Conservation (phyloP, 1,140 invertebrate species). For the Drosophila pandora region DNA sequence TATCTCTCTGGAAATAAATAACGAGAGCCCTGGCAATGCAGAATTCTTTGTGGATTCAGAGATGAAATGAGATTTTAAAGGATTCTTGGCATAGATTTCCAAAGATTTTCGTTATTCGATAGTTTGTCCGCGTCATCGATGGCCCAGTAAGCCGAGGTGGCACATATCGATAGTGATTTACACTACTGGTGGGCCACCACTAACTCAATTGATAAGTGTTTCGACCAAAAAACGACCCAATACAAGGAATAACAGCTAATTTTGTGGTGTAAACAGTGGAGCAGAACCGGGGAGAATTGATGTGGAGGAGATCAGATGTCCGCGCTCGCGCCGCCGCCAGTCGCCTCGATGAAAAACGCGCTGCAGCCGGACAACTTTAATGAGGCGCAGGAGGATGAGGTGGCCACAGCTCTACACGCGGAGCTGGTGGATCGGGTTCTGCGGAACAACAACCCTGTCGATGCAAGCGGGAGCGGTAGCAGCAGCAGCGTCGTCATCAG, state of each 20-base stretch:
- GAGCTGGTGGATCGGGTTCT: constrained; percentile 25
- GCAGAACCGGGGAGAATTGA: constrained; percentile 1
- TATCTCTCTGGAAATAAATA: neutral
- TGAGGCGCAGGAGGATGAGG: constrained; percentile 14
- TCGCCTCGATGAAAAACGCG: constrained; percentile 35
- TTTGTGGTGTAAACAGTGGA: constrained; percentile 6
- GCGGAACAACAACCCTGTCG: constrained; percentile 21
- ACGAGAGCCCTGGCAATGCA: neutral
- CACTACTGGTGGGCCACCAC: constrained; percentile 4
- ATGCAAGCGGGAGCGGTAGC: neutral
- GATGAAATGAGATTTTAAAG: neutral
- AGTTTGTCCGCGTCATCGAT: neutral
- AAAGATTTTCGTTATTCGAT: neutral
- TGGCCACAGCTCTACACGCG: constrained; percentile 27
- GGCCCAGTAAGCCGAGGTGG: neutral
- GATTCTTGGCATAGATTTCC: neutral
- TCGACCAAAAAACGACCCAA: constrained; percentile 19
- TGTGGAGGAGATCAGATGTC: constrained; percentile 26
- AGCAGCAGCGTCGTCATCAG: neutral
- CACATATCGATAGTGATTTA: neutral
- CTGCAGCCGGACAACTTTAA: constrained; percentile 32
- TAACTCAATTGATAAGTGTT: constrained; percentile 19
- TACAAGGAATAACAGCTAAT: constrained; percentile 2
- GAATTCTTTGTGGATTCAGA: neutral
- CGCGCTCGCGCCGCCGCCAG: constrained; percentile 26